A percentile compares a stretch with the other conserved stretches of the same genome.
phyloP scores from a whole-genome alignment of 2,888 invertebrate genomes.

The Boloria selene region DNA sequence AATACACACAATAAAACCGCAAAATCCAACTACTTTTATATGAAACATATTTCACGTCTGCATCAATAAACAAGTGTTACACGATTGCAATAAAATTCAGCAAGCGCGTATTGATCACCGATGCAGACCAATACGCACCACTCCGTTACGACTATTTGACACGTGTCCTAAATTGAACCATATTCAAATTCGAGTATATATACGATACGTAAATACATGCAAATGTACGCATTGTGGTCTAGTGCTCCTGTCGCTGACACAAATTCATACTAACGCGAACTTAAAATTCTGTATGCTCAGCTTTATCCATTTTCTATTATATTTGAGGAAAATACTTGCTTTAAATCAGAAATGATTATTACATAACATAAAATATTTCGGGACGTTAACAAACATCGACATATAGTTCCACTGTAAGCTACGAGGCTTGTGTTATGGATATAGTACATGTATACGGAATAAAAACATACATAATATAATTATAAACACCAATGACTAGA shows the following conservation, averaged over 20 bases:
- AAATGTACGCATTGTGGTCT: slow-evolving; percentile 27
- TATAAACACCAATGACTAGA: no score
- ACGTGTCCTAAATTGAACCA: slow-evolving; percentile 23
- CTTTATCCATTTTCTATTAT: background rate
- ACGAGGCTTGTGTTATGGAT: no score
- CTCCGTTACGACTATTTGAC: slow-evolving; percentile 20
- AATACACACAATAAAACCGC: background rate
- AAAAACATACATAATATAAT: no score
- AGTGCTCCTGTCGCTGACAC: slow-evolving; percentile 23
- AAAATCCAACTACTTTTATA: background rate
- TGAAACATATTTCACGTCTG: slow-evolving; percentile 1
- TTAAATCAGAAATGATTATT: no score
- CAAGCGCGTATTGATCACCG: slow-evolving; percentile 13
- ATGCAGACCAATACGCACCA: slow-evolving; percentile 10
- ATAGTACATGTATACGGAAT: no score
- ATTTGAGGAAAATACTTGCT: no score
- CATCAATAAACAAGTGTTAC: slow-evolving; percentile 2
- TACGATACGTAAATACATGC: slow-evolving; percentile 21
- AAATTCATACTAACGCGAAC: slow-evolving; percentile 15
- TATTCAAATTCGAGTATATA: slow-evolving; percentile 22
- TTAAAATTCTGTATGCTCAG: slow-evolving; percentile 1
- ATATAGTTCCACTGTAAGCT: no score
- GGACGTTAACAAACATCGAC: no score
- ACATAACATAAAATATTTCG: no score
- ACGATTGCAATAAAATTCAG: slow-evolving; percentile 15